These are phyloP conservation scores for Tokudaia tokunoshimensis DNA, from an alignment of 2,797 vertebrate genomes.

Conservation along the genomic window DNA sequence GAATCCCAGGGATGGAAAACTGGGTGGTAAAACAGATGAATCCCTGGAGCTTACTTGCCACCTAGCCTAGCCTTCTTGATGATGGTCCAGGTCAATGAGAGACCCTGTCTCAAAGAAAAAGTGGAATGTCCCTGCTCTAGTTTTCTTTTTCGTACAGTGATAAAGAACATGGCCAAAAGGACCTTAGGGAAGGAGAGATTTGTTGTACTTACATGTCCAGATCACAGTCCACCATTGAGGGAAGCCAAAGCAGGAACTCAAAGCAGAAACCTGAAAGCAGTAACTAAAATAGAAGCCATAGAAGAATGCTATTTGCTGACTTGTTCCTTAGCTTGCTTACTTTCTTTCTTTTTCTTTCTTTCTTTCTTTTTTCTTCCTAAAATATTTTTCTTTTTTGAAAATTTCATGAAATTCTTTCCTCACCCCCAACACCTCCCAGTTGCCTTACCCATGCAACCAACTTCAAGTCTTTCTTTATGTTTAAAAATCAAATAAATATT, in stretches of 20 bases:
- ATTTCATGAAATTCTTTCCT: background rate
- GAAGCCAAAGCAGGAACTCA: background rate
- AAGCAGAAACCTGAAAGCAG: background rate
- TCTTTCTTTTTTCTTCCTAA: background rate
- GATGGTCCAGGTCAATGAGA: background rate
- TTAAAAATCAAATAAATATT: background rate
- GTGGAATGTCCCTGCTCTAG: background rate
- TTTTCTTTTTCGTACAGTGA: background rate
- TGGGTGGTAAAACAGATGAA: background rate
- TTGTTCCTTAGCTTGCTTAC: background rate
- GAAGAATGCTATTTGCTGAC: background rate
- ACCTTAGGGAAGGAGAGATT: background rate
- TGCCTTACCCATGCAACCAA: background rate
- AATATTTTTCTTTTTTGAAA: background rate
- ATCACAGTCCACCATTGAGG: background rate
- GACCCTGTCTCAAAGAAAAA: background rate
- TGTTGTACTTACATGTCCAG: background rate
- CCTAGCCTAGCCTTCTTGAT: background rate
- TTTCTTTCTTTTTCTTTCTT: background rate
- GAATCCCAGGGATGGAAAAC: background rate
- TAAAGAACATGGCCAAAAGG: background rate
- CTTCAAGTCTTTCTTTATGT: background rate
- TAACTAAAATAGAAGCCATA: background rate
- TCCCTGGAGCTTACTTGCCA: background rate
- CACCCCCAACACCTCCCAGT: background rate